Base-by-base conservation (phyloP, 2,113 vertebrate genomes). In the Falco punctatus region DNA sequence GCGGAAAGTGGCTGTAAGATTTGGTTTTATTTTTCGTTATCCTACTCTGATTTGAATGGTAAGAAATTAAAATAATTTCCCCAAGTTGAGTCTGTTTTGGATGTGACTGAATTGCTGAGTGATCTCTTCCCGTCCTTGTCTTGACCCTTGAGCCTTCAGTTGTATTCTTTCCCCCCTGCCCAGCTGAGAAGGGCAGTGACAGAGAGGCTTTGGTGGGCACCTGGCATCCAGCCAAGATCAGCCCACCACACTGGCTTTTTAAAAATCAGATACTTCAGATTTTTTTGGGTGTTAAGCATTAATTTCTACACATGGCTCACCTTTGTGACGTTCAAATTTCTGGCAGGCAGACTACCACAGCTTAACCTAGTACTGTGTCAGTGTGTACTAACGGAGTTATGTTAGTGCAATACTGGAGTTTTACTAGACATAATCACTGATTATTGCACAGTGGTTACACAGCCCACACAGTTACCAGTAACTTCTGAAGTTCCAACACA, bases 1-100 rank as follows among this genome's bases (percentile, higher is more conserved):
- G 9, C 7, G 0, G 0, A 49, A 57, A 32, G 11, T 13, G 27
- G 38, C 27, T 54, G 14, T 57, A 24, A 35, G 0, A 24, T 67
- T 48, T 35, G 4, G 27, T 48, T 69, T 54, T 35, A 27, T 80
- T 84, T 54, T 16, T 57, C 19, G 30, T 74, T 57, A 38, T 10
- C 9, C n/a, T 85, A 44, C 7, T 49, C 44, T 42, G 4, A 49
- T 49, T 89, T 49, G 15, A 27, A 35, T 32, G 1, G 7, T 14
- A 42, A 46, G 20, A 61, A 32, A 57, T 48, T 46, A 73, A 72
- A 55, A 32, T 77, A 32, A 17, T 74, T 71, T 78, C 12, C 6
- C 42, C 42, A 42, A 42, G 42, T 55, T 21, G 7, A 75, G 18
- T 35, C 18, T 74, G 21, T 23, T 74, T 81, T 42, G 42, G 11